phyloP scores from a whole-genome alignment of 1,140 invertebrate species.

The Apis cerana region DNA sequence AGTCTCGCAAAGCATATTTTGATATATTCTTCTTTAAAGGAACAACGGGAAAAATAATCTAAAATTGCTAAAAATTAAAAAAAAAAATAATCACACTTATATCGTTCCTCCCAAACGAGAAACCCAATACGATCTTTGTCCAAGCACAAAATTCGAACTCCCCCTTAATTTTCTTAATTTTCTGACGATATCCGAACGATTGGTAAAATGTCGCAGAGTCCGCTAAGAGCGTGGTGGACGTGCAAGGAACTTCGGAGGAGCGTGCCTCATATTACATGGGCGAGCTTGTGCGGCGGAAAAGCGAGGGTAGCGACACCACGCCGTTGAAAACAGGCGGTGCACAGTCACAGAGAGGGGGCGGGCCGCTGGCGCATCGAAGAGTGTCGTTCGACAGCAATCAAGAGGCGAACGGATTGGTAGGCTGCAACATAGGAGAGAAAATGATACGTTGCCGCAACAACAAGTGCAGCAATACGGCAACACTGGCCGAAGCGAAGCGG shows the following conservation, averaged over 20 bases:
- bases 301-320: slow-evolving; percentile 81
- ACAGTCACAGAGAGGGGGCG: no score
- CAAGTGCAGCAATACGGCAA: slow-evolving; percentile 86
- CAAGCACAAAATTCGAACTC: background rate
- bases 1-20: no score
- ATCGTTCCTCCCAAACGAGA: slow-evolving; percentile 9
- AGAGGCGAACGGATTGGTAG: slow-evolving; percentile 51
- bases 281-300: slow-evolving; percentile 78
- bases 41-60: no score
- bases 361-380: slow-evolving; percentile 68
- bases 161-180: no score
- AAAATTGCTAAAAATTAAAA: background rate
- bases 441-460: slow-evolving; percentile 88
- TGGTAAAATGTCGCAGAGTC: slow-evolving; percentile 73
- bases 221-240: slow-evolving; percentile 75
- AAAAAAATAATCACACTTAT: background rate
- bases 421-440: slow-evolving; percentile 70
- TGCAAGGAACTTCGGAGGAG: slow-evolving; percentile 62
- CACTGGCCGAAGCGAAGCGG: slow-evolving; percentile 85
- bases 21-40: no score
- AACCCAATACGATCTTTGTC: background rate
- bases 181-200: slow-evolving; percentile 19
- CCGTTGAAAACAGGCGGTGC: slow-evolving; percentile 56
- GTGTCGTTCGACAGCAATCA: slow-evolving; percentile 80
- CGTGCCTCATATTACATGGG: slow-evolving; percentile 63